These are phyloP conservation scores for Drosophila neonasuta DNA, from an alignment of 2,888 invertebrate genomes.

Conservation along the genomic window DNA sequence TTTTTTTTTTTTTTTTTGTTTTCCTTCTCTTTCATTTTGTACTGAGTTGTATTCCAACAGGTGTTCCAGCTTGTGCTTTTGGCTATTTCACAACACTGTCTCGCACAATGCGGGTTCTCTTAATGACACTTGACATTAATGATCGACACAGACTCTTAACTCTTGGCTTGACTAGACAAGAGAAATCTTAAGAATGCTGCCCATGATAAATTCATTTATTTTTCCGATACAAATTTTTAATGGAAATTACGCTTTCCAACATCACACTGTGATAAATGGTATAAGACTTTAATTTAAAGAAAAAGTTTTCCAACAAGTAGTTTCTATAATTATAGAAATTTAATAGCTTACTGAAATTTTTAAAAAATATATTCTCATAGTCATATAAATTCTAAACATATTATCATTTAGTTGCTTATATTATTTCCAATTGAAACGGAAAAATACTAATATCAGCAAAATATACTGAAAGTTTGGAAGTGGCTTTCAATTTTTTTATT, in stretches of 20 bases:
- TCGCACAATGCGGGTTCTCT: conserved; percentile 23
- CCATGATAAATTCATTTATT: neutral
- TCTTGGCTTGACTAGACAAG: neutral
- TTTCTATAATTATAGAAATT: neutral
- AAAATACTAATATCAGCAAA: too few species aligned
- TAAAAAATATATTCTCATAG: too few species aligned
- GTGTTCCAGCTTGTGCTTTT: conserved; percentile 33
- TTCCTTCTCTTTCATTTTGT: neutral
- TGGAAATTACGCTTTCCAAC: neutral
- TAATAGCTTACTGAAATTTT: too few species aligned
- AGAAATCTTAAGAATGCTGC: conserved; percentile 6
- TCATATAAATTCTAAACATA: too few species aligned
- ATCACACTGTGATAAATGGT: neutral
- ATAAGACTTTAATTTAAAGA: neutral
- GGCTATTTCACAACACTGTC: conserved; percentile 32
- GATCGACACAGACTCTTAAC: neutral
- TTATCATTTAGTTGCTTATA: too few species aligned
- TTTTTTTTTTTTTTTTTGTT: conserved; percentile 6
- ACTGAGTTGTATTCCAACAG: conserved; percentile 32
- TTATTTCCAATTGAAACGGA: too few species aligned
- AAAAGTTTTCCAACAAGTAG: neutral
- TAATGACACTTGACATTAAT: conserved; percentile 27
- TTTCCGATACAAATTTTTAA: neutral
- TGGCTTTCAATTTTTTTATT: too few species aligned
- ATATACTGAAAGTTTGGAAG: too few species aligned